Evolutionary conservation across 2,797 vertebrate genomes (phyloP).

Genomic region (Lepidocolaptes lacrymiger): DNA sequence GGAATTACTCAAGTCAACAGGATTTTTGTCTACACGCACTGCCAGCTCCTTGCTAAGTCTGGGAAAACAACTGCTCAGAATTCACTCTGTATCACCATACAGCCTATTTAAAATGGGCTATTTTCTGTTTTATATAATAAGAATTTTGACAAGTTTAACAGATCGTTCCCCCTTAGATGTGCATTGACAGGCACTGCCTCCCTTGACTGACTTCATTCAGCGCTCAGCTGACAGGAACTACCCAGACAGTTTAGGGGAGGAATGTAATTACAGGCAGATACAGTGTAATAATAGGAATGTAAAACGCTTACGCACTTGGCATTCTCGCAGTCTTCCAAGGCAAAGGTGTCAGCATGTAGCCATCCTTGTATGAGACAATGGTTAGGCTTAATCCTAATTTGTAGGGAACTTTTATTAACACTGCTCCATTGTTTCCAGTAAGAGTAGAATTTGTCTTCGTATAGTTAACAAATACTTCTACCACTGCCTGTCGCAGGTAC

Average conservation of each 20-base stretch:
- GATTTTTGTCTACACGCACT: background rate
- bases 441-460: constrained; percentile 77
- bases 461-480: constrained; percentile 89
- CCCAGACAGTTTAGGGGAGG: background rate
- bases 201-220: background rate
- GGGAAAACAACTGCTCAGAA: background rate
- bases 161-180: background rate
- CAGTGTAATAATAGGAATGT: constrained; percentile 11
- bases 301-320: constrained; percentile 81
- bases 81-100: background rate
- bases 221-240: background rate
- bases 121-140: background rate
- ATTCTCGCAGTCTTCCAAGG: constrained; percentile 83
- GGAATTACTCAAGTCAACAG: background rate
- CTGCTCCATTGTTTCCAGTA: constrained; percentile 80
- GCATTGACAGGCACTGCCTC: background rate
- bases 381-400: constrained; percentile 77
- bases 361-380: constrained; percentile 81
- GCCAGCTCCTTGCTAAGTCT: background rate
- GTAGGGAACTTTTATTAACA: constrained; percentile 82
- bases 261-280: background rate
- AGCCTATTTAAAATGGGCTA: background rate
- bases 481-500: constrained; percentile 76
- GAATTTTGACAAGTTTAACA: background rate
- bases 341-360: constrained; percentile 82